These are phyloP conservation scores for Hylaeus volcanicus DNA, from an alignment of 1,140 invertebrate genomes.

Conservation along the genomic window DNA sequence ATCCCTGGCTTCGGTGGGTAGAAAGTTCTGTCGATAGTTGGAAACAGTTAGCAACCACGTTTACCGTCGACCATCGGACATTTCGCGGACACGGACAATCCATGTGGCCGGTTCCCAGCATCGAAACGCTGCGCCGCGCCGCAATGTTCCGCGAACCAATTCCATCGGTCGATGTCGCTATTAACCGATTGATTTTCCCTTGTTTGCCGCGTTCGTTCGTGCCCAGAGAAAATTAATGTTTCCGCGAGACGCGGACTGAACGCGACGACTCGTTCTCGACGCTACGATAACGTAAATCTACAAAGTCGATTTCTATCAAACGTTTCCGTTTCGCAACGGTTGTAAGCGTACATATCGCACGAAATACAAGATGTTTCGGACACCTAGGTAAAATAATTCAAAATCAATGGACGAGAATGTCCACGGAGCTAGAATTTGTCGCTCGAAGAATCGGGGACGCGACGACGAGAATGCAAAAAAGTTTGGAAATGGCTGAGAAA, in stretches of 20 bases:
- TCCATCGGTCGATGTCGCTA: conserved; percentile 16
- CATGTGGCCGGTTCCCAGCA: conserved; percentile 32
- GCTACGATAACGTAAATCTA: background rate
- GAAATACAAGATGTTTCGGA: too few relatives aligned
- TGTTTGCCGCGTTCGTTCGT: background rate
- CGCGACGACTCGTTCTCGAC: too few relatives aligned
- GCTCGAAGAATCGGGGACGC: too few relatives aligned
- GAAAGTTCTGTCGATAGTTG: conserved; percentile 75
- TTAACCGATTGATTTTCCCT: conserved; percentile 39
- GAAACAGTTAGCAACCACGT: conserved; percentile 68
- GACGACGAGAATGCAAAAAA: too few relatives aligned
- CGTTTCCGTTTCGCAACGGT: too few relatives aligned
- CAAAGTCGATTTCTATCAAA: too few relatives aligned
- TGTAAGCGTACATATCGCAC: too few relatives aligned
- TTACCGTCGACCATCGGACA: conserved; percentile 65
- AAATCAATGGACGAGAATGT: too few relatives aligned
- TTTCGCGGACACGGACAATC: conserved; percentile 65
- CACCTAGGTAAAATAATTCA: too few relatives aligned
- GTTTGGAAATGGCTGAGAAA: background rate
- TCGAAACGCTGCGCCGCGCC: conserved; percentile 47
- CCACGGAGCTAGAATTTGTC: too few relatives aligned
- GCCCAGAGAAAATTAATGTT: conserved; percentile 22
- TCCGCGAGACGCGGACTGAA: background rate
- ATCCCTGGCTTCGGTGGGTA: conserved; percentile 55
- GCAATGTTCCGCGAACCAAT: conserved; percentile 51